phyloP scores from a whole-genome alignment of 2,113 vertebrate genomes.

The Bothrops jararaca region DNA sequence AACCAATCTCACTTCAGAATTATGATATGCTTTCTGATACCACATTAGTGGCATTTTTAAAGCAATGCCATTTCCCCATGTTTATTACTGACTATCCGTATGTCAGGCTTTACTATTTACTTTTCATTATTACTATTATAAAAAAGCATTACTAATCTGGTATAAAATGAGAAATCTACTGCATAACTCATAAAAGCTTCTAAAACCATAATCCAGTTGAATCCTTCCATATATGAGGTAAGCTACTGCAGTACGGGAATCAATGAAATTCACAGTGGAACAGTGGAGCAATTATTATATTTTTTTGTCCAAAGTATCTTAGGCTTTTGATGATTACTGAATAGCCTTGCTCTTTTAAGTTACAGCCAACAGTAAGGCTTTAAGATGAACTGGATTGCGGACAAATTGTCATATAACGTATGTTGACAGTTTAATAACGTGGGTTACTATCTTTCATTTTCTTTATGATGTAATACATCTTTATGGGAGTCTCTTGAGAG shows the following conservation, averaged over 20 bases:
- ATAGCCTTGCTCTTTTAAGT: conserved; percentile 67
- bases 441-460: conserved; percentile 71
- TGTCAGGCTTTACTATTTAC: conserved; percentile 48
- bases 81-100: conserved; percentile 52
- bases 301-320: conserved; percentile 66
- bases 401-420: conserved; percentile 73
- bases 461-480: conserved; percentile 77
- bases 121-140: conserved; percentile 55
- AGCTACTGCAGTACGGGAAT: conserved; percentile 57
- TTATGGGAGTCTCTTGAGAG: conserved; percentile 63
- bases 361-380: conserved; percentile 66
- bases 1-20: conserved; percentile 10
- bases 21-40: conserved; percentile 28
- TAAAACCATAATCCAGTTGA: conserved; percentile 64
- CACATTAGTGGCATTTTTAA: conserved; percentile 9
- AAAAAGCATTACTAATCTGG: conserved; percentile 60
- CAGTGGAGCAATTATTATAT: conserved; percentile 56
- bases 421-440: conserved; percentile 78
- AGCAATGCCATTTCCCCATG: background rate
- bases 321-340: conserved; percentile 66
- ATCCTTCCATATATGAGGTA: conserved; percentile 53
- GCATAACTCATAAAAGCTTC: conserved; percentile 51
- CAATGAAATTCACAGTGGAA: conserved; percentile 64
- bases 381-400: conserved; percentile 61
- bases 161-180: conserved; percentile 62